Conservation (phyloP, 2,888 invertebrate species). For the Platerodrilus igneus region DNA sequence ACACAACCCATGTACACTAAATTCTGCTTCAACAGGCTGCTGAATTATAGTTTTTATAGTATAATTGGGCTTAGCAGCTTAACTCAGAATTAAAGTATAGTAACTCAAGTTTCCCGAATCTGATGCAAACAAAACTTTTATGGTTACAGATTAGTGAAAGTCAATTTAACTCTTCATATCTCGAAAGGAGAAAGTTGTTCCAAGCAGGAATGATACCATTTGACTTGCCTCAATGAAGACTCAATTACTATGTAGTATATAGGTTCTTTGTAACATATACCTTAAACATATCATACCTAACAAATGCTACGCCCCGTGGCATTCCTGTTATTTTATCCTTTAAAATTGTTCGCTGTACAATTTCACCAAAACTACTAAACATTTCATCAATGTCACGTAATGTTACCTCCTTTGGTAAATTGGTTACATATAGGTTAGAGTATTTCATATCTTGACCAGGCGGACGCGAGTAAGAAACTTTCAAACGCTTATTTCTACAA, state of each 20-base stretch:
- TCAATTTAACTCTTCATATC: no score
- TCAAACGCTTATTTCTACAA: slow-evolving; percentile 81
- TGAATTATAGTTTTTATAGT: no score
- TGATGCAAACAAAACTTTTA: no score
- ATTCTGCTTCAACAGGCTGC: no score
- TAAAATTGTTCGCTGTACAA: slow-evolving; percentile 87
- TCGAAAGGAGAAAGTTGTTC: no score
- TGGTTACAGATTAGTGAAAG: no score
- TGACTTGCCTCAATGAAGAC: no score
- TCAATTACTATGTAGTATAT: not conserved
- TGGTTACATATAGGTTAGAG: slow-evolving; percentile 90
- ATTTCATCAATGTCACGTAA: slow-evolving; percentile 79
- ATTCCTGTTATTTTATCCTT: slow-evolving; percentile 83
- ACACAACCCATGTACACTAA: no score
- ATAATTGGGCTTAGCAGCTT: no score
- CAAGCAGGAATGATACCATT: no score
- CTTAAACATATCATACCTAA: slow-evolving; percentile 56
- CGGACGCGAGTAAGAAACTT: slow-evolving; percentile 90
- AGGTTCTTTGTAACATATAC: not conserved
- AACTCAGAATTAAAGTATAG: no score
- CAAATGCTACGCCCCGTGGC: slow-evolving; percentile 89
- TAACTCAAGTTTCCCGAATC: no score
- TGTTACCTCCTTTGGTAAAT: slow-evolving; percentile 80
- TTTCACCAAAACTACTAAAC: slow-evolving; percentile 84
- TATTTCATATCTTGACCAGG: slow-evolving; percentile 90